A percentile compares a stretch with the other conserved stretches of the same genome.
Evolutionary conservation across 2,888 invertebrate genomes (phyloP).

Genomic region (Amiota communis): DNA sequence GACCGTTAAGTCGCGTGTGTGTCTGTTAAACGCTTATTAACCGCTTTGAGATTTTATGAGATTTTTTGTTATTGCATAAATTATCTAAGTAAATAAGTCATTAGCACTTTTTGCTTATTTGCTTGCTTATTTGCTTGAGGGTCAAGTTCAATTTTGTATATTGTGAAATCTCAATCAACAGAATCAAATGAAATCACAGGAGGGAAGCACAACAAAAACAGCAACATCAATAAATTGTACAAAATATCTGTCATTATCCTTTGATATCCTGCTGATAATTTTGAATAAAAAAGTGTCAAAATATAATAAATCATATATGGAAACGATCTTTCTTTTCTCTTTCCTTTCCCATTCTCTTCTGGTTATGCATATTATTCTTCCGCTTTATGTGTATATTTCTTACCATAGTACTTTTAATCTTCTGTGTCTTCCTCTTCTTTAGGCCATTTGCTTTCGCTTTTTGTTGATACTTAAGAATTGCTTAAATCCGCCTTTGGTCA

Average conservation of each 20-base stretch:
- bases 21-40: constrained; percentile 14
- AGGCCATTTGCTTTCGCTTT: constrained; percentile 28
- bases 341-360: background rate
- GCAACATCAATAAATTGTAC: constrained; percentile 53
- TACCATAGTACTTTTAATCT: background rate
- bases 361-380: background rate
- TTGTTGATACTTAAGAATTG: constrained; percentile 10
- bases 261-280: constrained; percentile 22
- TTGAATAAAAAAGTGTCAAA: constrained; percentile 49
- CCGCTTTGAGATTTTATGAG: background rate
- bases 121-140: background rate
- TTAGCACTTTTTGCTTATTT: constrained; percentile 52
- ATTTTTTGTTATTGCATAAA: constrained; percentile 40
- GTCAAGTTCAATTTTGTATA: background rate
- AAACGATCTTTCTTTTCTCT: too few species aligned
- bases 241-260: constrained; percentile 40
- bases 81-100: constrained; percentile 51
- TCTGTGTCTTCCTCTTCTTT: constrained; percentile 3
- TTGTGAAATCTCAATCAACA: too few species aligned
- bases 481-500: constrained; percentile 2
- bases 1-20: constrained; percentile 19
- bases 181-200: background rate
- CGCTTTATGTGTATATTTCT: background rate
- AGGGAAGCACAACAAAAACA: background rate
- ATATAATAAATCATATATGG: constrained; percentile 23